Base-by-base conservation (phyloP, 2,888 invertebrate species). In the Tortricodes alternella region DNA sequence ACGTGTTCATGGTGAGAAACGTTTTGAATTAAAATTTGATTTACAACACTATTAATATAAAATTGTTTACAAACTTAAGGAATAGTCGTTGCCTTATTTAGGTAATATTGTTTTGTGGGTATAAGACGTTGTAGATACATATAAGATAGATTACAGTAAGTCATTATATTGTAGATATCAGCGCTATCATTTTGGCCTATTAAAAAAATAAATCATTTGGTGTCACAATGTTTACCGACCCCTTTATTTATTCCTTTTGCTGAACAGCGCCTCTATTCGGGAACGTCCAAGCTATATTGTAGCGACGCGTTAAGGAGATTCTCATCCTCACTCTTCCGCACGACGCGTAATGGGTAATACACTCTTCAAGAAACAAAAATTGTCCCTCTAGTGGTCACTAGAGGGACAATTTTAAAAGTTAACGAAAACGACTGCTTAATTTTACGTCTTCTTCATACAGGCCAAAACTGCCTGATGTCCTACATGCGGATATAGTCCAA, bases 21-120 rank as follows among this genome's bases (percentile, higher is more conserved):
- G n/a, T n/a, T 70, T 70, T 74, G 68, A 69, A 65, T 65, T 64
- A 61, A 62, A 64, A 71, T 65, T 72, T 74, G 67, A 64, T 77
- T 79, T 74, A 75, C 64, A 62, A 77, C 73, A 76, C 73, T 73
- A 77, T 65, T 65, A 62, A 61, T 65, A 67, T 61, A 66, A 61
- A 77, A 79, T 82, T 81, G 78, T 84, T 84, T 83, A 85, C 74
- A 77, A 78, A 75, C 67, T 71, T 86, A 87, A 83, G 83, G 74
- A 83, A 87, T 89, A 89, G 89, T 87, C 83, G 89, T 89, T 90
- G 90, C 90, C 89, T 90, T 90, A 89, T 89, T 90, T 89, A 89
- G 88, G 89, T 89, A 72, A 83, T 81, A 87, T 90, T 89, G 78
- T 89, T 90, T 89, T 85, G 82, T 89, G 85, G 88, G 83, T 86